phyloP scores from a whole-genome alignment of 1,140 invertebrate species.

The Pissodes strobi region DNA sequence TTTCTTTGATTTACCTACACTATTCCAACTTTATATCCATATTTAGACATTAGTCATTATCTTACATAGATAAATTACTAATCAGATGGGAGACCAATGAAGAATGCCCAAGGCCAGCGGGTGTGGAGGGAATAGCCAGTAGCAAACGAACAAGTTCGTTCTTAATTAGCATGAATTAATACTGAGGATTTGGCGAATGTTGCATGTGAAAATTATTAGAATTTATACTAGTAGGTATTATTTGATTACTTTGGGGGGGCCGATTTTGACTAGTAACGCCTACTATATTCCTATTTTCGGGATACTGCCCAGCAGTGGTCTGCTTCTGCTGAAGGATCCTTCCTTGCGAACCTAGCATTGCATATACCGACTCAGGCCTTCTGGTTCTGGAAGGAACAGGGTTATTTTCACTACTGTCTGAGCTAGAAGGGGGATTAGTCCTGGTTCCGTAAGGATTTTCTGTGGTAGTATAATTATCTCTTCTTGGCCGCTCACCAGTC shows the following conservation, averaged over 20 bases:
- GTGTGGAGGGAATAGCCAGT: too few species aligned
- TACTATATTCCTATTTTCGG: slow-evolving; percentile 26
- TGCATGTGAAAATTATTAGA: slow-evolving; percentile 48
- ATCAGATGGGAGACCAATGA: too few species aligned
- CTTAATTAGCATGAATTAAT: too few species aligned
- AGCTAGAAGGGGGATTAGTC: slow-evolving; percentile 22
- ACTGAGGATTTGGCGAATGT: slow-evolving; percentile 52
- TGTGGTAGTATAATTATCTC: slow-evolving; percentile 47
- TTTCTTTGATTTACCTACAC: too few species aligned
- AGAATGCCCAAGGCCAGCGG: too few species aligned
- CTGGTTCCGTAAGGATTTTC: slow-evolving; percentile 38
- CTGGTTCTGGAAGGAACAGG: slow-evolving; percentile 32
- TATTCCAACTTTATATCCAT: too few species aligned
- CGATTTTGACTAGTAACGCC: slow-evolving; percentile 33
- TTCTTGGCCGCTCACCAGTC: slow-evolving; percentile 39
- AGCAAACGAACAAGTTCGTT: too few species aligned
- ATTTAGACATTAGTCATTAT: too few species aligned
- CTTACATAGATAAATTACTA: too few species aligned
- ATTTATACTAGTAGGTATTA: slow-evolving; percentile 29
- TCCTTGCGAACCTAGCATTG: slow-evolving; percentile 59
- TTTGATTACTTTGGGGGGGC: slow-evolving; percentile 9
- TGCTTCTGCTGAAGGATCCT: slow-evolving; percentile 54
- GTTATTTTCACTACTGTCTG: slow-evolving; percentile 36
- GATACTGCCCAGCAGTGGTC: slow-evolving; percentile 35
- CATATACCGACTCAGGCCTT: slow-evolving; percentile 66